These are phyloP conservation scores for Tetragonula carbonaria DNA, from an alignment of 2,888 invertebrate genomes.

Conservation along the genomic window DNA sequence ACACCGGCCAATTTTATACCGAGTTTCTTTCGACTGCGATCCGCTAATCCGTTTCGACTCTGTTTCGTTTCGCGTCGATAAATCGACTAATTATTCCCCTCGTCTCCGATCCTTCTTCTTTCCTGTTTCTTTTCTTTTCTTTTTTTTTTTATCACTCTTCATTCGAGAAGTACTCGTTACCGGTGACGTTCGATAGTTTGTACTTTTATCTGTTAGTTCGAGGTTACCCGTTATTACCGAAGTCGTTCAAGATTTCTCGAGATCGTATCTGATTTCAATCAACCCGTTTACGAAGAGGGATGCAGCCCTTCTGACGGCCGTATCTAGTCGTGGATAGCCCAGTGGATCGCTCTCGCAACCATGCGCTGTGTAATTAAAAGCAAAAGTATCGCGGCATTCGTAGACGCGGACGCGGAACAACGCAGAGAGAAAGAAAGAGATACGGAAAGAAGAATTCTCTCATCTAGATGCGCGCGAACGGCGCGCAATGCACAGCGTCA, in stretches of 20 bases:
- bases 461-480: neutral
- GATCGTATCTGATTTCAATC: constrained; percentile 9
- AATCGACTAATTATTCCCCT: constrained; percentile 35
- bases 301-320: neutral
- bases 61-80: constrained; percentile 31
- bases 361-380: neutral
- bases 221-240: neutral
- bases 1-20: constrained; percentile 28
- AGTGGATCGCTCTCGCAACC: neutral
- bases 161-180: neutral
- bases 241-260: neutral
- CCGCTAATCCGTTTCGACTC: constrained; percentile 32
- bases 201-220: neutral
- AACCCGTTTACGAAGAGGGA: neutral
- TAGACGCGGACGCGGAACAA: neutral
- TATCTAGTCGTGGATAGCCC: neutral
- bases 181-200: neutral
- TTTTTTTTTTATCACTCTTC: neutral
- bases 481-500: constrained; percentile 2
- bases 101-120: neutral
- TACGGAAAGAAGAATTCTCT: neutral
- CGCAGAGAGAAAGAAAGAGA: neutral
- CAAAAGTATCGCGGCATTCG: neutral
- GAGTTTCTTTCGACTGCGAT: constrained; percentile 48
- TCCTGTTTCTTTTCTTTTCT: neutral